Percentiles rank a stretch among this genome's conserved stretches.
phyloP scores from a whole-genome alignment of 2,888 invertebrate genomes.

The Graphium colonna region DNA sequence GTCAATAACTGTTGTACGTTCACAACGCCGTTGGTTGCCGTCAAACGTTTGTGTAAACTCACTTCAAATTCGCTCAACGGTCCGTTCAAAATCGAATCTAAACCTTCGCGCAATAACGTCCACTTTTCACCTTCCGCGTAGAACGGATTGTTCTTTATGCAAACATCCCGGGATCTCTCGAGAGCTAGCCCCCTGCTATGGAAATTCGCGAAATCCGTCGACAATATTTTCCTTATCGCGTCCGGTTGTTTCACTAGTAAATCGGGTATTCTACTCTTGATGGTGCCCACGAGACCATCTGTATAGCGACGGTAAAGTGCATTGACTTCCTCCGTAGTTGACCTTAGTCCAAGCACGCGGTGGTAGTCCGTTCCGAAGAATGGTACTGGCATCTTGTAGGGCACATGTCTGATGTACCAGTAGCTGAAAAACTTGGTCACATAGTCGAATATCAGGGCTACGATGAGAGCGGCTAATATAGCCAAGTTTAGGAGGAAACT shows the following conservation, averaged over 20 bases:
- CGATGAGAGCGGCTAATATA: conserved; percentile 49
- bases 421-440: conserved; percentile 73
- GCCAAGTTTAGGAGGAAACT: conserved; percentile 61
- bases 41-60: conserved; percentile 69
- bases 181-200: conserved; percentile 70
- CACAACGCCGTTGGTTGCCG: conserved; percentile 72
- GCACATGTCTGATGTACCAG: conserved; percentile 69
- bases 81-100: conserved; percentile 60
- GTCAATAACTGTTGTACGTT: conserved; percentile 71
- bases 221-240: conserved; percentile 64
- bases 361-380: conserved; percentile 69
- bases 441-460: conserved; percentile 64
- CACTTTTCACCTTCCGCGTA: conserved; percentile 72
- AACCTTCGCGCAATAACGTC: conserved; percentile 58
- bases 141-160: conserved; percentile 77
- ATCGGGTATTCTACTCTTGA: conserved; percentile 70
- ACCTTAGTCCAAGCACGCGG: conserved; percentile 55
- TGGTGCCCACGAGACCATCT: conserved; percentile 60
- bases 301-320: conserved; percentile 50
- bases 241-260: conserved; percentile 68
- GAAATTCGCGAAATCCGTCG: conserved; percentile 71
- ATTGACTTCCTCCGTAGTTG: conserved; percentile 59
- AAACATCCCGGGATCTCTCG: conserved; percentile 76
- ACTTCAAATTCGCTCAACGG: conserved; percentile 51
- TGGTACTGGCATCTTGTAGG: conserved; percentile 58